Conservation (phyloP, 2,888 invertebrate species). For the Octonoba sinensis region DNA sequence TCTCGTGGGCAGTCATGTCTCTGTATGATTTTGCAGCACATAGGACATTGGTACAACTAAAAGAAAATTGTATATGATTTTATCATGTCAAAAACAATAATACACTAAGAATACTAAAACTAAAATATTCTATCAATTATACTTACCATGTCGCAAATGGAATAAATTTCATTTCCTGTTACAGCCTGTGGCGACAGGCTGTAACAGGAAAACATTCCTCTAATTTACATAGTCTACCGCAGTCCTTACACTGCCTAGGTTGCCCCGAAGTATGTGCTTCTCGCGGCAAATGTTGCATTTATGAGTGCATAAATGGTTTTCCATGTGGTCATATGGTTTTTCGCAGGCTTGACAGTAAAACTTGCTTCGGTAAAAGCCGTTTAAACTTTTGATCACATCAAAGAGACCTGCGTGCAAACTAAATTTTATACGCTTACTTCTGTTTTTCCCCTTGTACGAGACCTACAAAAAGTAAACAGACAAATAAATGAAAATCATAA, state of each 20-base stretch:
- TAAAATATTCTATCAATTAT: too few relatives aligned
- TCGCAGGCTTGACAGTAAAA: constrained; percentile 7
- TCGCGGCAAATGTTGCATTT: constrained; percentile 2
- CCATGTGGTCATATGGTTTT: not conserved
- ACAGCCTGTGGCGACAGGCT: not conserved
- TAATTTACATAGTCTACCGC: not conserved
- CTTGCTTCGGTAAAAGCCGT: not conserved
- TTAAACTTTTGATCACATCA: constrained; percentile 7
- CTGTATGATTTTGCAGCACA: not conserved
- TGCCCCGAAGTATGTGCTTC: not conserved
- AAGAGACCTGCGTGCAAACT: not conserved
- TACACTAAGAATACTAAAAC: too few relatives aligned
- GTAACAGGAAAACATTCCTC: not conserved
- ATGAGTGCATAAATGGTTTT: not conserved
- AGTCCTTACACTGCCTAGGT: not conserved
- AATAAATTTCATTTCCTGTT: not conserved
- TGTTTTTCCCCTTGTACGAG: not conserved
- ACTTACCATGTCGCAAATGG: not conserved
- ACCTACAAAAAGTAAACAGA: not conserved
- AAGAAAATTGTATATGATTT: not conserved
- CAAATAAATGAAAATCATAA: too few relatives aligned
- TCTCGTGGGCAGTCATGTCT: not conserved
- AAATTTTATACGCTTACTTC: not conserved
- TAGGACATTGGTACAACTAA: constrained; percentile 29
- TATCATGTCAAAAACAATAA: not conserved